phyloP scores from a whole-genome alignment of 2,888 invertebrate genomes.

The Punctoribates punctum region DNA sequence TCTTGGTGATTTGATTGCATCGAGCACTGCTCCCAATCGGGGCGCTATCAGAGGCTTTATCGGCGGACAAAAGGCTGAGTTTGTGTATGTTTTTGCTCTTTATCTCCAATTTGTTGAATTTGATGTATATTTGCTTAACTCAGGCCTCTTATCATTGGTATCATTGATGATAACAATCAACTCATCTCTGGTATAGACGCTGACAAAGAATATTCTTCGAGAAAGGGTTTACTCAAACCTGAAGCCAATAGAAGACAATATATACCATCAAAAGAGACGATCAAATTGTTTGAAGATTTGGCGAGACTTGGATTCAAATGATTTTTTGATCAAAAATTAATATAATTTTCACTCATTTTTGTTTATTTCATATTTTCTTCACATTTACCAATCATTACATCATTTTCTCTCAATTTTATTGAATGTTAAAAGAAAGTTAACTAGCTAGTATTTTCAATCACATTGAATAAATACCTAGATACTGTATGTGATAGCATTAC shows the following conservation, averaged over 20 bases:
- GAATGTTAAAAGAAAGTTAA: too few relatives aligned
- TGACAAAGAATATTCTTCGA: not conserved
- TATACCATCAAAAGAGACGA: constrained; percentile 6
- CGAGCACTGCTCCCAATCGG: too few relatives aligned
- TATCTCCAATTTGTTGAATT: not conserved
- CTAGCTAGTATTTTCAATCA: too few relatives aligned
- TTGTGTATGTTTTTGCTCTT: not conserved
- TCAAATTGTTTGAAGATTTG: constrained; percentile 27
- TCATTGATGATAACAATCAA: not conserved
- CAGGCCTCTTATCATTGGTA: constrained; percentile 16
- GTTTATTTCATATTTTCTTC: not conserved
- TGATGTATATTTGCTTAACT: not conserved
- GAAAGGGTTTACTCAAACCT: not conserved
- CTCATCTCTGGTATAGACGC: not conserved
- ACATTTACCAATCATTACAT: too few relatives aligned
- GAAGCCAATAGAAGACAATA: not conserved
- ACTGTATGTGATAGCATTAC: too few relatives aligned
- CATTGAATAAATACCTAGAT: too few relatives aligned
- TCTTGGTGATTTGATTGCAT: not conserved
- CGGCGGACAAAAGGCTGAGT: constrained; percentile 16
- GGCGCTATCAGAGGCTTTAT: not conserved
- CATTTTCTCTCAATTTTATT: too few relatives aligned
- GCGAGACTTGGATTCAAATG: constrained; percentile 9
- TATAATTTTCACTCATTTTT: not conserved
- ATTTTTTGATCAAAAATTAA: not conserved